phyloP scores from a whole-genome alignment of 1,140 invertebrate species.

The Octopus bimaculoides region DNA sequence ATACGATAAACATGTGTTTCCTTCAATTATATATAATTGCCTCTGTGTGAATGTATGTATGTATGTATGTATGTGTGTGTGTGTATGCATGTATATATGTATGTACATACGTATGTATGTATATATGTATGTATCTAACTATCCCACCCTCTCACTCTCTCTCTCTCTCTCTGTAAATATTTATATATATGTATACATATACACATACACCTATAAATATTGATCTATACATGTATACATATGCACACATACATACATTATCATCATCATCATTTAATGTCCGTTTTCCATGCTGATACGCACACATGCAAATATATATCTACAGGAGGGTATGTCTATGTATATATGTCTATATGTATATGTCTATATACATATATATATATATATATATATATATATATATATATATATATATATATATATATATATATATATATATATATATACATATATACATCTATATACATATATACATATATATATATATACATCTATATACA shows the following conservation, averaged over 20 bases:
- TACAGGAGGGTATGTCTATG: not conserved
- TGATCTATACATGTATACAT: not conserved
- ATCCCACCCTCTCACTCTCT: not conserved
- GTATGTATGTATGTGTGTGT: no score
- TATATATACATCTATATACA: not conserved
- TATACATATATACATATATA: not conserved
- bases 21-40: no score
- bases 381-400: not conserved
- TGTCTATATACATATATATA: not conserved
- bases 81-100: no score
- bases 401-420: not conserved
- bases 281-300: not conserved
- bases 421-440: not conserved
- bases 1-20: no score
- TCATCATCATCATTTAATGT: no score
- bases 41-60: no score
- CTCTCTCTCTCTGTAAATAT: not conserved
- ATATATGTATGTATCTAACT: not conserved
- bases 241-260: not conserved
- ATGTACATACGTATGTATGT: no score
- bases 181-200: not conserved
- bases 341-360: not conserved
- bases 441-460: not conserved
- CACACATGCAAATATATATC: not conserved
- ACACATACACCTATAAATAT: not conserved